These are phyloP conservation scores for Protobothrops flavoviridis DNA, from an alignment of 2,113 vertebrate species.

Conservation along the genomic window DNA sequence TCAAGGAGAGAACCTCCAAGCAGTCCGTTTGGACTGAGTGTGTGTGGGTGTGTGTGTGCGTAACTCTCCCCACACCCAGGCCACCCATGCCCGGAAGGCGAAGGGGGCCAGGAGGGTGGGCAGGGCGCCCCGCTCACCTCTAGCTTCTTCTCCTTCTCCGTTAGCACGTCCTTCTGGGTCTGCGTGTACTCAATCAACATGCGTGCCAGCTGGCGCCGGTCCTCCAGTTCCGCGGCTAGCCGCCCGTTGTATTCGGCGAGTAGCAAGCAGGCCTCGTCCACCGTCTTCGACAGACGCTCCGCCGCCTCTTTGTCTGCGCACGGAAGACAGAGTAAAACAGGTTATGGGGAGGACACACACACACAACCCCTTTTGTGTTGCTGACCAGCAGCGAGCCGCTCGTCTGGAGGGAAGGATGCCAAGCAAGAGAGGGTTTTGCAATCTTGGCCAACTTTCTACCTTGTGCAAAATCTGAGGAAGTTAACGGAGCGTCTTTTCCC, in stretches of 20 bases:
- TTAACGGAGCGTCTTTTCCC: too few species aligned
- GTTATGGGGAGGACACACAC: neutral
- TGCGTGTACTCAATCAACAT: constrained; percentile 96
- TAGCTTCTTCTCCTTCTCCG: constrained; percentile 93
- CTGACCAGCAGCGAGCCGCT: neutral
- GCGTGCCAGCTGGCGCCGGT: constrained; percentile 92
- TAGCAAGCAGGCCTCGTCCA: constrained; percentile 95
- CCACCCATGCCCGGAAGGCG: neutral
- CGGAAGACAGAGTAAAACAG: constrained; percentile 12
- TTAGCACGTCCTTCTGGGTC: constrained; percentile 92
- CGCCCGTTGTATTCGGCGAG: constrained; percentile 96
- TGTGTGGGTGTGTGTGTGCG: too few species aligned
- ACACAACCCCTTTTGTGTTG: neutral
- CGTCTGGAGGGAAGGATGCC: neutral
- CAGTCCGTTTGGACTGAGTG: too few species aligned
- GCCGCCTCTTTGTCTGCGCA: constrained; percentile 92
- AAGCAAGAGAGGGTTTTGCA: neutral
- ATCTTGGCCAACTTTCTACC: neutral
- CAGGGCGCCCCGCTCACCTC: constrained; percentile 74
- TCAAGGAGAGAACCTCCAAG: too few species aligned
- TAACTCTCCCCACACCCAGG: neutral
- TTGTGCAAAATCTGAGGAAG: neutral
- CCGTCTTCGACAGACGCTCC: constrained; percentile 93
- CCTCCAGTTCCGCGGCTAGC: constrained; percentile 94
- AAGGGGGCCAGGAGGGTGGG: neutral